Evolutionary conservation across 2,113 vertebrate genomes (phyloP).

Genomic region (Anarhynchus alexandrinus): DNA sequence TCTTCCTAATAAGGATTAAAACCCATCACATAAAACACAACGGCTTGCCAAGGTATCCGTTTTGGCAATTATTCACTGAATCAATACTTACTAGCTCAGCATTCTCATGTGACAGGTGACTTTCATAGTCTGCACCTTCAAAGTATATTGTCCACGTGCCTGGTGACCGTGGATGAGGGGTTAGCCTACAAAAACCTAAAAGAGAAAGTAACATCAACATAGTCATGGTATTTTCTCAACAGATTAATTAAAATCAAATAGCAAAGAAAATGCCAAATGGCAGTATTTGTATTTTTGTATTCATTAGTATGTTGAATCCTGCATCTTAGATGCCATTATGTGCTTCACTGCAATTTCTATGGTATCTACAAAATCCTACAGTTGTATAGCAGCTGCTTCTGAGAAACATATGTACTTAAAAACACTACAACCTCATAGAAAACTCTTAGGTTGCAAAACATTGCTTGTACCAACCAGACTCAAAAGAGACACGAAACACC

Average conservation of each 20-base stretch:
- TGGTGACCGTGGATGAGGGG: conserved; percentile 86
- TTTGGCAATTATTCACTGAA: not conserved
- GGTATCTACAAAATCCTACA: not conserved
- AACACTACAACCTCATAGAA: not conserved
- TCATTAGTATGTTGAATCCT: not conserved
- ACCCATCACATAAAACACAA: not conserved
- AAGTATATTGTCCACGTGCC: conserved; percentile 97
- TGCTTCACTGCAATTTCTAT: not conserved
- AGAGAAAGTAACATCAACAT: not conserved
- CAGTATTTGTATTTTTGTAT: not conserved
- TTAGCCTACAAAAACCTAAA: conserved; percentile 89
- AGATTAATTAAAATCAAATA: not conserved
- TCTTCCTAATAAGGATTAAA: not conserved
- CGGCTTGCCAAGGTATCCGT: not conserved
- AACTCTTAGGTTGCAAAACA: not conserved
- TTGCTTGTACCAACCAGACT: not conserved
- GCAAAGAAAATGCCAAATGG: not conserved
- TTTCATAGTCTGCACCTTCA: conserved; percentile 93
- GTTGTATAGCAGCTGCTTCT: not conserved
- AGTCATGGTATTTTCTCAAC: not conserved
- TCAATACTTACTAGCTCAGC: conserved; percentile 83
- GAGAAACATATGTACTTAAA: not conserved
- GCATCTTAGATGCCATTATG: not conserved
- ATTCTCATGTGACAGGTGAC: conserved; percentile 84
- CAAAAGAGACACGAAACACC: not conserved